Evolutionary conservation across 2,888 invertebrate genomes (phyloP).

Genomic region (Sepiola atlantica): DNA sequence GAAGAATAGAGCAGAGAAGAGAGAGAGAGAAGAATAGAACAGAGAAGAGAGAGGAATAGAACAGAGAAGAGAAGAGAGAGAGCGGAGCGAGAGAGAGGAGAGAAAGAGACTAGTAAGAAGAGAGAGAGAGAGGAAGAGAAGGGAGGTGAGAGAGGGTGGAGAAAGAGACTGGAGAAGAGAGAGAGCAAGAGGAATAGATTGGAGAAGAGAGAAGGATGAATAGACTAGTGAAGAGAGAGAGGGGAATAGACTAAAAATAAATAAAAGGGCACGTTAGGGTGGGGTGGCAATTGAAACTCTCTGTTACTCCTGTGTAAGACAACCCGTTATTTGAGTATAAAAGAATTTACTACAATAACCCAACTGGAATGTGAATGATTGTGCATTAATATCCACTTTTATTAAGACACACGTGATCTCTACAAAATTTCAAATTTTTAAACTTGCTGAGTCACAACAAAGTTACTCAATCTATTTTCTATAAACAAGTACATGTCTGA

Average conservation of each 20-base stretch:
- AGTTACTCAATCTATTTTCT: not conserved
- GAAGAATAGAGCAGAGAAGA: not conserved
- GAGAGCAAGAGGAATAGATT: not conserved
- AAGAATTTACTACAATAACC: not conserved
- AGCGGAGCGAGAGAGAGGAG: not conserved
- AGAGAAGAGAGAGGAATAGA: not conserved
- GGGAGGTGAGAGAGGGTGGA: too few relatives aligned
- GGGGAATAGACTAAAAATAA: too few relatives aligned
- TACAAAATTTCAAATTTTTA: not conserved
- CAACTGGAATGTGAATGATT: not conserved
- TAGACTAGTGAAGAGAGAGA: not conserved
- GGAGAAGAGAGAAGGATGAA: not conserved
- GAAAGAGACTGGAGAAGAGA: not conserved
- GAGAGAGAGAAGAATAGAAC: not conserved
- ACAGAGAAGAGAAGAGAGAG: not conserved
- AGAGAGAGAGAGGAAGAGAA: not conserved
- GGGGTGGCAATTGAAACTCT: too few relatives aligned
- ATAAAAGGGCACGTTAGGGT: not conserved
- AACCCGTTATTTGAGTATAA: not conserved
- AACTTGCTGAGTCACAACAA: not conserved
- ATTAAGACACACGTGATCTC: not conserved
- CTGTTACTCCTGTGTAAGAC: not conserved
- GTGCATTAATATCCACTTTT: not conserved
- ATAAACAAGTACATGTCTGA: too few relatives aligned
- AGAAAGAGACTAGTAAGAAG: not conserved